A percentile compares a stretch with the other conserved stretches of the same genome.
Conservation (phyloP, 2,113 vertebrate species). For the Orientallactaga bullata region DNA sequence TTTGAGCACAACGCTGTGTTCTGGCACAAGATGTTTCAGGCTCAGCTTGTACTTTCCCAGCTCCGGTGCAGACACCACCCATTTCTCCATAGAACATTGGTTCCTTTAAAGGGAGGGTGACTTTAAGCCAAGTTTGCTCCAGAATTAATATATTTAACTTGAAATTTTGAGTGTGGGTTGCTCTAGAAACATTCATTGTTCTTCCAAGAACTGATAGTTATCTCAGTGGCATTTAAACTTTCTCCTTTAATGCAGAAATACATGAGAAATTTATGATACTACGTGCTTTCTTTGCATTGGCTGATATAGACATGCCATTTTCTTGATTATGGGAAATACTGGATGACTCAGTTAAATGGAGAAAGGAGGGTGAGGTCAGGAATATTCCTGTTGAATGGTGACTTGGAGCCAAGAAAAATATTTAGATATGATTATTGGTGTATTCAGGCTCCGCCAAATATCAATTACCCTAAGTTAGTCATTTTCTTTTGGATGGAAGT, state of each 20-base stretch:
- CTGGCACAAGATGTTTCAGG: not conserved
- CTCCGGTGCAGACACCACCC: not conserved
- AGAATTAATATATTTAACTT: not conserved
- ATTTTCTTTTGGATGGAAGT: not conserved
- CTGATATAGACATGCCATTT: not conserved
- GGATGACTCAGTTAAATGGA: slow-evolving; percentile 1
- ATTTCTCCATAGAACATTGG: not conserved
- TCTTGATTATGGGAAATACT: not conserved
- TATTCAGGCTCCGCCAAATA: slow-evolving; percentile 36
- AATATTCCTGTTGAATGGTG: slow-evolving; percentile 50
- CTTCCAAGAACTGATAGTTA: not conserved
- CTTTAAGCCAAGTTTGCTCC: not conserved
- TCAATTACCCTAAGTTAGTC: not conserved
- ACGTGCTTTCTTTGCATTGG: not conserved
- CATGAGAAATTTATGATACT: not conserved
- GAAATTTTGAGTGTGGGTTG: not conserved
- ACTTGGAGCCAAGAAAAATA: slow-evolving; percentile 52
- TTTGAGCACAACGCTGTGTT: not conserved
- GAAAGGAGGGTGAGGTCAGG: slow-evolving; percentile 44
- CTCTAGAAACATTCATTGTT: not conserved
- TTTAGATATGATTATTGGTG: slow-evolving; percentile 36
- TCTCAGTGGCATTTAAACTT: not conserved
- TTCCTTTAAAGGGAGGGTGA: not conserved
- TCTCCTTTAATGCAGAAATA: not conserved
- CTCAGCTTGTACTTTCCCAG: not conserved